phyloP scores from a whole-genome alignment of 2,797 vertebrate genomes.

The Nyctalus aviator region DNA sequence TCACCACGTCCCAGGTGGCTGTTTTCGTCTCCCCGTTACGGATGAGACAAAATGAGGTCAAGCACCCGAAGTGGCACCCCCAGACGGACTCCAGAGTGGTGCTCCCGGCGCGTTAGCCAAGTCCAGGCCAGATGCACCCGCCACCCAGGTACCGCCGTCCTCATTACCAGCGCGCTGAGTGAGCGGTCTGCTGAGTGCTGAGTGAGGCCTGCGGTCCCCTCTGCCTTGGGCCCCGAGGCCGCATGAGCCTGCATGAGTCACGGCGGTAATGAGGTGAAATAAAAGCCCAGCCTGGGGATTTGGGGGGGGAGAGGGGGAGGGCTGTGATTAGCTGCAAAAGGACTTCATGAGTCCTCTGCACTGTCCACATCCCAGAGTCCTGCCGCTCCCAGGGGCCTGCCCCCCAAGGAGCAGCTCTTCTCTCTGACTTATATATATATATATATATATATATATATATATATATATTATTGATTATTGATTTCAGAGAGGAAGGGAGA shows the following conservation, averaged over 20 bases:
- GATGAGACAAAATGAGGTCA: not conserved
- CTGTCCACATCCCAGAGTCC: not conserved
- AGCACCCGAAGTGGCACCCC: not conserved
- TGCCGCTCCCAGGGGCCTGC: not conserved
- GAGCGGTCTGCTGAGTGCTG: not conserved
- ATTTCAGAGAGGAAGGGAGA: no score
- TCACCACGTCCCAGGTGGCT: not conserved
- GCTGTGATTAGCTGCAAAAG: no score
- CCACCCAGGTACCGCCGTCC: not conserved
- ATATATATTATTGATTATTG: no score
- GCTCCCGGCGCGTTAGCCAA: not conserved
- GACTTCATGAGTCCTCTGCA: not conserved
- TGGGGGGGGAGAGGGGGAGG: fast-evolving
- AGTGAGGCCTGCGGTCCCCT: not conserved
- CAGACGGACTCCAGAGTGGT: not conserved
- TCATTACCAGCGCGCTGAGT: not conserved
- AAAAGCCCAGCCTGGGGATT: not conserved
- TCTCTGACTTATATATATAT: no score
- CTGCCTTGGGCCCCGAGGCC: not conserved
- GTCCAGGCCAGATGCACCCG: not conserved
- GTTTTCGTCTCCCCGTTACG: not conserved
- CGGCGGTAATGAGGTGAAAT: not conserved
- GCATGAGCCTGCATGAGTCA: not conserved
- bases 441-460: no score
- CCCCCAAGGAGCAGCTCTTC: not conserved